Base-by-base conservation (phyloP, 1,140 invertebrate species). In the Ips typographus region DNA sequence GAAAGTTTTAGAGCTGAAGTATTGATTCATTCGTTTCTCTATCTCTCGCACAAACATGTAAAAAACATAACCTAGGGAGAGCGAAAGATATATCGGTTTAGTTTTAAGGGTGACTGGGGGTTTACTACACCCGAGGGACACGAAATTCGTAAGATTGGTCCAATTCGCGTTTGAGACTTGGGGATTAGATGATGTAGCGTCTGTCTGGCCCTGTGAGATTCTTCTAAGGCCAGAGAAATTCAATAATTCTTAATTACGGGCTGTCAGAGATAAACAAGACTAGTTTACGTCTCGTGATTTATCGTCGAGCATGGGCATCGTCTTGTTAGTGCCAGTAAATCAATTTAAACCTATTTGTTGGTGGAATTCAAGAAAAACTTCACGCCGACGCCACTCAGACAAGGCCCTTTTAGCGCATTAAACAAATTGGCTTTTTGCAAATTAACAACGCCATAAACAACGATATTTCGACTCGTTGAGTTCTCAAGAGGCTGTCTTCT, bases 61-160 rank as follows among this genome's bases (percentile, higher is more conserved):
- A 66, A 66, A 66, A 66, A 66, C 64, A 66, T 66, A 66, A 58
- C 55, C 64, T 66, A 44, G 39, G 64, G 55, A 3, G 53, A 8
- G 47, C 6, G 53, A 40, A 49, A 58, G 40, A 66, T 66, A 57
- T 66, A 58, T 57, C 40, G 41, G 41, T 58, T 58, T 66, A 57
- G 53, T 66, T 66, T 58, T 55, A 56, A 49, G 52, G 63, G 40
- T 42, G 63, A 36, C 7, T 40, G 52, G 64, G 22, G 37, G 64
- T 57, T 44, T 66, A 66, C 37, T 51, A 41, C 39, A 58, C 64
- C 55, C 55, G 6, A 2, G 64, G 49, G 64, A 66, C 43, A 40
- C 7, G 42, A 66, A 66, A 66, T 66, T 66, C 64, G 64, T 66
- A 66, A 66, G 64, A 66, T 66, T 66, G 64, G 55, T 57, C 64